Conservation (phyloP, 2,113 vertebrate genomes). For the Asarcornis scutulata region DNA sequence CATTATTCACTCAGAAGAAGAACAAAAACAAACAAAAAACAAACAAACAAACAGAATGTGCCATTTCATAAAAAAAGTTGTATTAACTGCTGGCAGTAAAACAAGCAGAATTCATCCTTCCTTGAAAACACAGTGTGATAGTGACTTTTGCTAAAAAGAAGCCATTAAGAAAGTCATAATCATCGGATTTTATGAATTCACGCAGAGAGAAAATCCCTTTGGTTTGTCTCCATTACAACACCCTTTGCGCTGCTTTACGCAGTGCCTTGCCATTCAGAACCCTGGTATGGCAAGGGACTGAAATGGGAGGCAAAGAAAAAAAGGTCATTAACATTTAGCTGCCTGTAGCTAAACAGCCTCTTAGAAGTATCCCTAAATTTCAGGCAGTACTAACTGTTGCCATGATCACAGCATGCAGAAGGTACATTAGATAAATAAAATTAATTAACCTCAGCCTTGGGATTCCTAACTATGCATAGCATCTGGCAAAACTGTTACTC, state of each 20-base stretch:
- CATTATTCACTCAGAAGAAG: background rate
- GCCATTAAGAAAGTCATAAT: background rate
- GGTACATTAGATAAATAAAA: background rate
- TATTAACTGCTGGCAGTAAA: background rate
- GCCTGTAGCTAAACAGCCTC: background rate
- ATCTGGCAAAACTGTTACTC: background rate
- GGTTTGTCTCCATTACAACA: background rate
- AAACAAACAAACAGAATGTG: background rate
- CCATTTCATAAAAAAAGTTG: background rate
- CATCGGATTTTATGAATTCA: background rate
- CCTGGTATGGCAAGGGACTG: background rate
- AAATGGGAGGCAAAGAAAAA: background rate
- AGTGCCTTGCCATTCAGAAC: background rate
- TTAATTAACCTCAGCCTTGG: background rate
- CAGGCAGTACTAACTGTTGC: background rate
- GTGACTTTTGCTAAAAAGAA: conserved; percentile 5
- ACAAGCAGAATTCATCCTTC: background rate
- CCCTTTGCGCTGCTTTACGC: background rate
- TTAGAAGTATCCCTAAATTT: background rate
- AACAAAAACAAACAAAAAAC: background rate
- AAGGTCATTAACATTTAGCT: background rate
- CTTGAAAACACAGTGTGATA: background rate
- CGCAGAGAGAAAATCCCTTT: conserved; percentile 10
- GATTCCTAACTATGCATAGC: background rate
- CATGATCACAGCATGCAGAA: background rate